Base-by-base conservation (phyloP, 1,140 invertebrate species). In the Parasteatoda tepidariorum region DNA sequence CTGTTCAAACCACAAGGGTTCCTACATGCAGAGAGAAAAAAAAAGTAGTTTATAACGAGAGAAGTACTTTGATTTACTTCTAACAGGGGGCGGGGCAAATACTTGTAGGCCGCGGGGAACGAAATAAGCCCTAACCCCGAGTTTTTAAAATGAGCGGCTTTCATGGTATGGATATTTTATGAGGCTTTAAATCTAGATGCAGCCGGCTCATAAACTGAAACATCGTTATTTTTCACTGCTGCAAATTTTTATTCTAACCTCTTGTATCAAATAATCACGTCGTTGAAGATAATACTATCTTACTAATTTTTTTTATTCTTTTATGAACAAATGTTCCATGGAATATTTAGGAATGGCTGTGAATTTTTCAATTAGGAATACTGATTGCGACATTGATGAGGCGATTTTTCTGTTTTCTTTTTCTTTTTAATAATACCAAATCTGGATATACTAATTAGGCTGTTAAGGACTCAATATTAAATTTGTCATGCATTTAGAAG, bases 121-220 rank as follows among this genome's bases (percentile, higher is more conserved):
- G 38, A 0, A 66, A 18, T n/a, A 33, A 24, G 33, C 66, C 66
- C 7, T 38, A 67, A 67, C 34, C 66, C 31, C 26, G 22, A 31
- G 30, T 31, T 66, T n/a, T n/a, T 11, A 33, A 68, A 41, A 68
- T 41, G 26, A 41, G 66, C 66, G 66, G 22, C 66, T 34, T 22
- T 68, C 66, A 68, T 11, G 5, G 34, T 22, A 1, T 13, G 34
- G 38, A 22, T 68, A 68, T 15, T 68, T 68, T 68, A 68, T 24
- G 66, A 68, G 66, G 66, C 66, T 26, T 68, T 68, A 68, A 68
- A 68, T 68, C 66, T 68, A 22, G 33, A 11, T 26, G 18, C 66
- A 68, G 66, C 66, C 66, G 33, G 66, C 66, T 68, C 66, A 68
- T 68, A 68, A 66, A 66, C 62, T 31, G n/a, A 48, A 13, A 18